phyloP scores from a whole-genome alignment of 2,888 invertebrate species.

The Biston stratarius region DNA sequence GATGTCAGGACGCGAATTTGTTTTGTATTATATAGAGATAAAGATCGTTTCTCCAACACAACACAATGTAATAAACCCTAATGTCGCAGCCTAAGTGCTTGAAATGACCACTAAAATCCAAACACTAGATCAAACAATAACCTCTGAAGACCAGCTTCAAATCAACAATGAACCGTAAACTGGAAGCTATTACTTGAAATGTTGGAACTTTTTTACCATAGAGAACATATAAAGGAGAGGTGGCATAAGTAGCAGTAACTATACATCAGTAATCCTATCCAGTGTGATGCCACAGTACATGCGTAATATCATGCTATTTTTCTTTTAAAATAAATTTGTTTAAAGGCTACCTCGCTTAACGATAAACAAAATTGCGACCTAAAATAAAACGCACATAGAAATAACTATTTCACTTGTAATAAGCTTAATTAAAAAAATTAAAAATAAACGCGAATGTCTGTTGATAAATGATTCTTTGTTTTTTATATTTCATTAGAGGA shows the following conservation, averaged over 20 bases:
- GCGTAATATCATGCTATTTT: too few relatives aligned
- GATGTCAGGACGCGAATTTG: too few relatives aligned
- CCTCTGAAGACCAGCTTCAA: conserved; percentile 25
- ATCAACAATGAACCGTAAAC: conserved; percentile 28
- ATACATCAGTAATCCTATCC: neutral
- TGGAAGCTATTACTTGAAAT: conserved; percentile 34
- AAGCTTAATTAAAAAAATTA: too few relatives aligned
- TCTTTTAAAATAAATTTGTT: too few relatives aligned
- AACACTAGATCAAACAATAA: conserved; percentile 35
- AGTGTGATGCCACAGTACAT: neutral
- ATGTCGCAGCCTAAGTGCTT: conserved; percentile 7
- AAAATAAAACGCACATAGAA: too few relatives aligned
- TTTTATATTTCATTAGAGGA: too few relatives aligned
- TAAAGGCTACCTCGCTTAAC: neutral
- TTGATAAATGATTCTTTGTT: too few relatives aligned
- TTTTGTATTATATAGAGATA: neutral
- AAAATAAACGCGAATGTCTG: too few relatives aligned
- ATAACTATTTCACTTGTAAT: neutral
- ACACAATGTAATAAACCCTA: neutral
- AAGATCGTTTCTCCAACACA: neutral
- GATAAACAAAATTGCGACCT: neutral
- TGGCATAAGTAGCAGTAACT: neutral
- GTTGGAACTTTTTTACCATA: conserved; percentile 3
- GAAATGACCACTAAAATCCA: conserved; percentile 25
- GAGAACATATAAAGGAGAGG: neutral